Conservation (phyloP, 2,113 vertebrate species). For the Manacus vitellinus region DNA sequence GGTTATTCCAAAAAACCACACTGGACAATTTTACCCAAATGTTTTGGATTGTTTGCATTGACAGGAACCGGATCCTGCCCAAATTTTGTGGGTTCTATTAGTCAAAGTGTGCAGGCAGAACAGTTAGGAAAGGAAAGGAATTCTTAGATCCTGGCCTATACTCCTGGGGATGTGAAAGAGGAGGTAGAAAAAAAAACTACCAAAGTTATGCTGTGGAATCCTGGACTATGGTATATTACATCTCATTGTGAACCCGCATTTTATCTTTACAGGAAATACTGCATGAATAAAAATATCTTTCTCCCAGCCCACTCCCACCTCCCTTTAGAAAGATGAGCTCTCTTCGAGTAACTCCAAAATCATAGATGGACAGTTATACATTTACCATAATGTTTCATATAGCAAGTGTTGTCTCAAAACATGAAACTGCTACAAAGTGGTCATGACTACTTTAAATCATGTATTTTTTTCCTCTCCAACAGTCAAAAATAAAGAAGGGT, state of each 20-base stretch:
- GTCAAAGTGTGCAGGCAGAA: not conserved
- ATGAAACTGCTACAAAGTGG: not conserved
- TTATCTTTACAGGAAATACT: not conserved
- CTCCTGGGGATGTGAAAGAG: not conserved
- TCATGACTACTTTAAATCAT: not conserved
- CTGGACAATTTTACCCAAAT: not conserved
- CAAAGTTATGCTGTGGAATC: not conserved
- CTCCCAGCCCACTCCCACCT: not conserved
- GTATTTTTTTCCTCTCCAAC: not conserved
- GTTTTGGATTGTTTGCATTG: not conserved
- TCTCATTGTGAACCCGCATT: not conserved
- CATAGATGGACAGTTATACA: not conserved
- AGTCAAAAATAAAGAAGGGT: conserved; percentile 3
- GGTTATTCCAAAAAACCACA: not conserved
- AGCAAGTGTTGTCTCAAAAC: not conserved
- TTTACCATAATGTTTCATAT: not conserved
- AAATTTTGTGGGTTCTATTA: not conserved
- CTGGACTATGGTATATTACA: not conserved
- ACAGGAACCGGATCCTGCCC: not conserved
- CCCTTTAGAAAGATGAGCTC: not conserved
- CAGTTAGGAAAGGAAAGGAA: not conserved
- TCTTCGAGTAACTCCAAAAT: not conserved
- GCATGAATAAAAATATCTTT: not conserved
- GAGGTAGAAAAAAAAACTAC: not conserved
- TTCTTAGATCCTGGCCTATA: not conserved